Evolutionary conservation across 2,888 invertebrate species (phyloP), one percentile per base, ranked within the genome.

Genomic region (Drosophila vallismaia): DNA sequence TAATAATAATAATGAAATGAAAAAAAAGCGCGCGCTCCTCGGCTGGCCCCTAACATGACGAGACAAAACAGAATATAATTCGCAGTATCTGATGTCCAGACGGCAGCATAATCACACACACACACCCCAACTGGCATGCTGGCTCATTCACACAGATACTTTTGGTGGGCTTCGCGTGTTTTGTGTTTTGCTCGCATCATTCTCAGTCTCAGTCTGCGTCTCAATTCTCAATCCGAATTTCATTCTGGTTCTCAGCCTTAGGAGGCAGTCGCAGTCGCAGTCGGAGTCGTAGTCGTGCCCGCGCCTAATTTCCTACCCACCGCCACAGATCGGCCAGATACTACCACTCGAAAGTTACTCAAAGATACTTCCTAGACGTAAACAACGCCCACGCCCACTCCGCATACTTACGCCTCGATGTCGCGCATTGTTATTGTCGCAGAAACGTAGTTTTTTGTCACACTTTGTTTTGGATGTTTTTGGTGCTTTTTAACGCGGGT

Each of bases 171-270:
- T 50, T 29, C 48, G 70, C 55, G 56, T 68, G 50, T 67, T 75
- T n/a, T 74, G 56, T 79, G 79, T 79, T 79, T 76, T 79, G 79
- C 80, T 79, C 75, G 66, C 24, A 58, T 52, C 36, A 60, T 79
- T 79, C 79, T 76, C 49, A 48, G 14, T 46, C 44, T 51, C n/a
- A n/a, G 26, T 64, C 58, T 10, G 12, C 6, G 40, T 33, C 44
- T 31, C 46, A 24, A 64, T 79, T 79, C 79, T 76, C 49, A 48
- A 26, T 40, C 40, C 14, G 40, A 42, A 42, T 42, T 19, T 45
- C 54, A 49, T 33, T 55, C 49, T 36, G 31, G 49, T 36, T 55
- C 36, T 29, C 54, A 46, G 52, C 26, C 40, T 52, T 52, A 38
- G 36, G 29, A 10, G 48, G 26, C 24, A 19, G 19, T 19, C 19